Conservation (phyloP, 2,113 vertebrate species). For the Hirundichthys speculiger region DNA sequence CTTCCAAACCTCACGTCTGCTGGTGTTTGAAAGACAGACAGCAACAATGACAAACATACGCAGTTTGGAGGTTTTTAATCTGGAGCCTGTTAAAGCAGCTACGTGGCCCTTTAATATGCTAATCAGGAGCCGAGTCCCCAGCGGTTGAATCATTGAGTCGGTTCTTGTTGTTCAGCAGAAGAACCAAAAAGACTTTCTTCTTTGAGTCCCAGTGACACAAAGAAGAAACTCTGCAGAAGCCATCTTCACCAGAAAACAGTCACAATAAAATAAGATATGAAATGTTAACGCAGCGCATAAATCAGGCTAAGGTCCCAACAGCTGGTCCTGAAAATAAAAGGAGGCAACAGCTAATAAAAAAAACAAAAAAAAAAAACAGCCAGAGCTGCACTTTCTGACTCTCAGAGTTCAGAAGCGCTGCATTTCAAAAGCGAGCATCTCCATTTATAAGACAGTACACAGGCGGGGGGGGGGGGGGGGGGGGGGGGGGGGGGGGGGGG, state of each 20-base stretch:
- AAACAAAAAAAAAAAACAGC: too few species aligned
- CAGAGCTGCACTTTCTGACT: conserved; percentile 36
- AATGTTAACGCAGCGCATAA: conserved; percentile 53
- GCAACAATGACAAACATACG: conserved; percentile 10
- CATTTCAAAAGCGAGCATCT: conserved; percentile 6
- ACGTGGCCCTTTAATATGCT: conserved; percentile 27
- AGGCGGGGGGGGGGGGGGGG: too few species aligned
- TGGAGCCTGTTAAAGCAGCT: neutral
- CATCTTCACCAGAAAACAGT: conserved; percentile 1
- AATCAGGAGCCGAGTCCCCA: conserved; percentile 3
- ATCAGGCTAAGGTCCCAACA: conserved; percentile 28
- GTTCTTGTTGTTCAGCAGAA: neutral
- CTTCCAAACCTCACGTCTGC: neutral
- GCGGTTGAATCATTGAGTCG: neutral
- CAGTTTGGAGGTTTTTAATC: conserved; percentile 3
- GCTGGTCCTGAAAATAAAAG: conserved; percentile 40
- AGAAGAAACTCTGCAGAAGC: conserved; percentile 17
- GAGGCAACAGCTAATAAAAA: conserved; percentile 2
- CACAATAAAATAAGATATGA: conserved; percentile 36
- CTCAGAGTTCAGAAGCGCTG: conserved; percentile 16
- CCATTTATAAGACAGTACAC: conserved; percentile 27
- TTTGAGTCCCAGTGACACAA: neutral
- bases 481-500: too few species aligned
- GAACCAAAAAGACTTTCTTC: neutral
- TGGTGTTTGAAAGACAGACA: neutral